A percentile compares a stretch with the other conserved stretches of the same genome.
These are phyloP conservation scores for Hirundo rustica DNA, from an alignment of 2,797 vertebrate species.

Conservation along the genomic window DNA sequence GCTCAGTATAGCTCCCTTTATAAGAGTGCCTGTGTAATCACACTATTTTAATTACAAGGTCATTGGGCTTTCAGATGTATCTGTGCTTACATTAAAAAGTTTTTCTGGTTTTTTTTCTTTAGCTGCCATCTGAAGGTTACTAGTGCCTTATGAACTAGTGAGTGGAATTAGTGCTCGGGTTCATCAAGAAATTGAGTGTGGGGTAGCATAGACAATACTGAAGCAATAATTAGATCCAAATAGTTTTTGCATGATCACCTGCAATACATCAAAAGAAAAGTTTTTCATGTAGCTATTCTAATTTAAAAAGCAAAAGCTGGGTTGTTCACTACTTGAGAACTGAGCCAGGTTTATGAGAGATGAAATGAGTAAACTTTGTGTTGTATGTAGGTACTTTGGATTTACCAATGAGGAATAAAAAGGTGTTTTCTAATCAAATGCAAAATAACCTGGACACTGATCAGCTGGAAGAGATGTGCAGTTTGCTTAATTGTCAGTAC, in stretches of 20 bases:
- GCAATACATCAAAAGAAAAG: neutral
- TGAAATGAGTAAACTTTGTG: neutral
- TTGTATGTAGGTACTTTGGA: neutral
- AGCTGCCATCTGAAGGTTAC: neutral
- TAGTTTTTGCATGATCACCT: neutral
- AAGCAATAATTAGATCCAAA: neutral
- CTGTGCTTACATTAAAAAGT: neutral
- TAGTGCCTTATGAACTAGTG: neutral
- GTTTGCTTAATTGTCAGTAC: neutral
- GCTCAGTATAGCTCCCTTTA: neutral
- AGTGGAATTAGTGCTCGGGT: neutral
- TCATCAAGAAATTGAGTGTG: neutral
- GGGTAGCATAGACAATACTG: neutral
- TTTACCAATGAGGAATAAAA: neutral
- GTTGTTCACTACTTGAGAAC: neutral
- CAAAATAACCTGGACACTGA: neutral
- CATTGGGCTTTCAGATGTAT: neutral
- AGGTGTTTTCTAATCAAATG: neutral
- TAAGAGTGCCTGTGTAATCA: neutral
- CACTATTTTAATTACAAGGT: neutral
- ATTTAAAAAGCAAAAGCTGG: neutral
- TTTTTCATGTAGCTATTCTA: neutral
- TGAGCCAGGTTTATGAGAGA: neutral
- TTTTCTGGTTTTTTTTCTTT: neutral
- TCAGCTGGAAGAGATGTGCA: neutral